A percentile compares a stretch with the other conserved stretches of the same genome.
Conservation (phyloP, 1,140 invertebrate genomes). For the Metaphire vulgaris region DNA sequence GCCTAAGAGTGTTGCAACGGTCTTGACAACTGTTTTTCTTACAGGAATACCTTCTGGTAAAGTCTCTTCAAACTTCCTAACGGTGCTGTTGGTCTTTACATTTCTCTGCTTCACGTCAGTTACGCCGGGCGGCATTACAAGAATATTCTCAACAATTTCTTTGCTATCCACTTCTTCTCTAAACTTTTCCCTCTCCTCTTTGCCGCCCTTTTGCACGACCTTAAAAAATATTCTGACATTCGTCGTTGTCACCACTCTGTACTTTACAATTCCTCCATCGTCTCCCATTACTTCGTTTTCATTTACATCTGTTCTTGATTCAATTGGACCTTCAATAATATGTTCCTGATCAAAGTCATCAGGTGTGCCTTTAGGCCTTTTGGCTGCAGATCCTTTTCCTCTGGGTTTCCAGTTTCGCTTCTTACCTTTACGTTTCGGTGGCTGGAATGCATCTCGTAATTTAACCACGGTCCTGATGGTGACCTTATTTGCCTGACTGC, state of each 20-base stretch:
- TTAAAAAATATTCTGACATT: neutral
- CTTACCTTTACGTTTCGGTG: neutral
- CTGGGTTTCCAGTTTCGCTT: neutral
- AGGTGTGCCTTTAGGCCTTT: too few species aligned
- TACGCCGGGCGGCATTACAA: slow-evolving; percentile 6
- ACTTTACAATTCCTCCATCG: neutral
- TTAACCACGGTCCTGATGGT: neutral
- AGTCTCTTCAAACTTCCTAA: neutral
- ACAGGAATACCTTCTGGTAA: neutral
- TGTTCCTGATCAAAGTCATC: neutral
- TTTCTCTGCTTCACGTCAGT: neutral
- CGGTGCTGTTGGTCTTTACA: neutral
- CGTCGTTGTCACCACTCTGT: neutral
- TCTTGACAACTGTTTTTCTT: neutral
- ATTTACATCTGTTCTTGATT: neutral
- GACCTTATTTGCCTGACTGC: neutral
- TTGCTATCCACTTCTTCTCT: slow-evolving; percentile 5
- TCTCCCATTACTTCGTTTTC: neutral
- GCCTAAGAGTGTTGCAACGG: neutral
- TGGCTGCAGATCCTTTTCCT: too few species aligned
- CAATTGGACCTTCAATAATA: neutral
- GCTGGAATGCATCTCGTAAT: neutral
- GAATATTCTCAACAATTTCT: slow-evolving; percentile 19
- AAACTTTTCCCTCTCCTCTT: neutral
- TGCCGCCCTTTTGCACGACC: neutral